Evolutionary conservation across 2,888 invertebrate genomes (phyloP), one percentile per base, ranked within the genome.

Genomic region (Cistogaster globosa): DNA sequence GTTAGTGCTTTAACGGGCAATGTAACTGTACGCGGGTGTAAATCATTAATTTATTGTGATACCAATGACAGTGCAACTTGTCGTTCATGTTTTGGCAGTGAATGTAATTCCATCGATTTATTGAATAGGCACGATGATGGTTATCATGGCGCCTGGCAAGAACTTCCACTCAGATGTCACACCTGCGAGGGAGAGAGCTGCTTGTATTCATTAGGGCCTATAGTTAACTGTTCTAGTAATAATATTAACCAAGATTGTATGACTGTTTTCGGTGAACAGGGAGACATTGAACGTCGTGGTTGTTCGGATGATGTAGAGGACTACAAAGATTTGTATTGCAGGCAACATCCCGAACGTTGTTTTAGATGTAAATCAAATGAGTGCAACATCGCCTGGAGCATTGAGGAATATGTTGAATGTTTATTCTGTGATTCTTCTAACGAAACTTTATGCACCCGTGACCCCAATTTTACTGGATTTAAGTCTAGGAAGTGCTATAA

Each of bases 291-390:
- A 2, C 85, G 88, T 5, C 90, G 92, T 16, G 92, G 92, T 20
- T 92, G 92, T 67, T 78, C 88, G 2, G 90, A 90, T 26, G 89
- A 90, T 36, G 91, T 92, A 22, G 92, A 91, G 18, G 89, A 90
- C 74, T 90, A 90, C n/a, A 88, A 88, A 51, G 90, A 92, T 83
- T 83, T 86, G 6, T 90, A 90, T 38, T 92, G 92, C 36, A 87
- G 89, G 5, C n/a, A 83, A 57, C 65, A 91, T 83, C 90, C 89
- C 0, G 82, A 87, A 4, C 75, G 88, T 2, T 92, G 92, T 74
- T 80, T 89, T 53, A 86, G 5, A 4, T 92, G 92, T 83, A 92
- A 92, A 79, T 92, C 92, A 0, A 92, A 92, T 57, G 91, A 91
- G 18, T 92, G 92, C 45, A 92, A 92, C 42, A 86, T 88, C 18